Conservation (phyloP, 2,113 vertebrate species). For the Morone chrysops region DNA sequence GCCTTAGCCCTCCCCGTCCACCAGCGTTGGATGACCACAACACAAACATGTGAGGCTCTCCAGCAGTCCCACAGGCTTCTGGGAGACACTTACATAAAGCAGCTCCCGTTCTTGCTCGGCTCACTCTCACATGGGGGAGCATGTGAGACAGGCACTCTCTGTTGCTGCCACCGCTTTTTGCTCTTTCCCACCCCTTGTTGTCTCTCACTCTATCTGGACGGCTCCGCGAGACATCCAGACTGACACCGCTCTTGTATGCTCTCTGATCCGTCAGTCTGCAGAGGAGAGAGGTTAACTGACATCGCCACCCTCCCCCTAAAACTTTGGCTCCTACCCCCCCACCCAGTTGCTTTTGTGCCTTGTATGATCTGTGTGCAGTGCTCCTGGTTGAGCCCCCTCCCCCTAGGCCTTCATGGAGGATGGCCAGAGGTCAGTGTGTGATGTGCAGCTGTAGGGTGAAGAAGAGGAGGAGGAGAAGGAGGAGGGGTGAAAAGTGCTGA, state of each 20-base stretch:
- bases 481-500: conserved; percentile 71
- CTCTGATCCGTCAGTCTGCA: conserved; percentile 31
- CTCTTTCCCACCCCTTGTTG: conserved; percentile 51
- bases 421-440: conserved; percentile 72
- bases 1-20: conserved; percentile 32
- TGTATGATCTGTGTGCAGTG: conserved; percentile 27
- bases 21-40: conserved; percentile 61
- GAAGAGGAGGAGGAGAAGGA: conserved; percentile 37
- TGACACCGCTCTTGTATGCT: conserved; percentile 10
- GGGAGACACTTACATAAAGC: conserved; percentile 81
- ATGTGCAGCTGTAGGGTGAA: conserved; percentile 70
- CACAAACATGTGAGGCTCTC: conserved; percentile 73
- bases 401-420: conserved; percentile 41
- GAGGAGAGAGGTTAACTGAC: conserved; percentile 35
- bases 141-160: conserved; percentile 70
- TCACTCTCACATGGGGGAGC: conserved; percentile 72
- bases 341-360: not conserved
- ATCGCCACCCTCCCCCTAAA: conserved; percentile 3
- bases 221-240: conserved; percentile 18
- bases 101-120: conserved; percentile 47
- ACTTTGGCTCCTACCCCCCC: not conserved
- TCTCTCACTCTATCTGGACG: conserved; percentile 45
- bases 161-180: conserved; percentile 42
- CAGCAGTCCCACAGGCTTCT: conserved; percentile 62
- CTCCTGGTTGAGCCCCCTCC: conserved; percentile 29